A percentile compares a stretch with the other conserved stretches of the same genome.
phyloP scores from a whole-genome alignment of 2,113 vertebrate genomes.

The Salvelinus sp. region DNA sequence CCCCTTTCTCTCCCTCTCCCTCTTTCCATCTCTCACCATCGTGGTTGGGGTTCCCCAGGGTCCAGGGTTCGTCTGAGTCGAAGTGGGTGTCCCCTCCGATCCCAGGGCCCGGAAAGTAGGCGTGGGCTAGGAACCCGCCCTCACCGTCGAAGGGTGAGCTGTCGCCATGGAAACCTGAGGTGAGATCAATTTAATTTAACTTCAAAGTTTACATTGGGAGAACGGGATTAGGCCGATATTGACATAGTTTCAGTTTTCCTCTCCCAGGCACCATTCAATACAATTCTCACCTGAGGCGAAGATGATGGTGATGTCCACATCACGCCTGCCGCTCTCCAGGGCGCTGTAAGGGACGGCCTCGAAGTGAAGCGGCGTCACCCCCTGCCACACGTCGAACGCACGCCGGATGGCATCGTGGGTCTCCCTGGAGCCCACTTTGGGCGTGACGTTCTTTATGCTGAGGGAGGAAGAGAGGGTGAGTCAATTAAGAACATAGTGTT shows the following conservation, averaged over 20 bases:
- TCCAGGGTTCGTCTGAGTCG: constrained; percentile 98
- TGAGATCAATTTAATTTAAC: constrained; percentile 58
- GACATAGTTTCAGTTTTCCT: too few relatives aligned
- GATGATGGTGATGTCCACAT: constrained; percentile 99
- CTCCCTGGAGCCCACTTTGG: constrained; percentile 92
- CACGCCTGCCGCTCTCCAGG: constrained; percentile 92
- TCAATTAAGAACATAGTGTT: not conserved
- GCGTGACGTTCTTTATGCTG: constrained; percentile 98
- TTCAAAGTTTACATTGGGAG: too few relatives aligned
- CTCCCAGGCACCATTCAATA: too few relatives aligned
- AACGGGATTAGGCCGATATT: too few relatives aligned
- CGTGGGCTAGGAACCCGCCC: constrained; percentile 95
- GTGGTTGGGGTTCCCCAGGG: constrained; percentile 93
- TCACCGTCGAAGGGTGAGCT: constrained; percentile 98
- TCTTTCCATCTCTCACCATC: constrained; percentile 82
- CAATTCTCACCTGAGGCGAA: constrained; percentile 80
- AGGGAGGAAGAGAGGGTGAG: constrained; percentile 39
- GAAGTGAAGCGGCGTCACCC: constrained; percentile 97
- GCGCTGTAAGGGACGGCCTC: constrained; percentile 96
- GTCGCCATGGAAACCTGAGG: constrained; percentile 98
- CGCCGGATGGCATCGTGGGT: constrained; percentile 94
- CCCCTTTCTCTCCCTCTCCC: not conserved
- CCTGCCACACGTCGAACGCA: constrained; percentile 98
- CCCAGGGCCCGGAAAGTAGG: constrained; percentile 96
- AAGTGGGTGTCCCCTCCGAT: constrained; percentile 99